Evolutionary conservation across 2,888 invertebrate species (phyloP), one percentile per base, ranked within the genome.

Genomic region (Cryptocephalus primarius): DNA sequence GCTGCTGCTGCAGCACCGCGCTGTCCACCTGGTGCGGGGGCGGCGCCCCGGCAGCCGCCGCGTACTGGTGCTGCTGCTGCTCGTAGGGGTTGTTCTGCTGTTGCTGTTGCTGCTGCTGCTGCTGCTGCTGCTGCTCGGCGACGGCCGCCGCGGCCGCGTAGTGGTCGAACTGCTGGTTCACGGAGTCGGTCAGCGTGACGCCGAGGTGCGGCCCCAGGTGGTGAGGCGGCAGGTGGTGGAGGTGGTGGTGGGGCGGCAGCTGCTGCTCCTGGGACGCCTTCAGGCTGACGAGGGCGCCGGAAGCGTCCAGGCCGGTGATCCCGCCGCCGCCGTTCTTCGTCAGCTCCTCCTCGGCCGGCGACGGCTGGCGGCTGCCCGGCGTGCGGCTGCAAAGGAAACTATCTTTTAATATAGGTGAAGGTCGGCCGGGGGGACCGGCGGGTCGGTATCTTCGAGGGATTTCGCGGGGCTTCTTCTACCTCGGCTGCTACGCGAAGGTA

Each of bases 341-440:
- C 48, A 79, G 72, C 49, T 88, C 88, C 62, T 88, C 88, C 70
- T 91, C 91, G 11, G 89, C 88, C 43, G 93, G 92, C 39, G 92
- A 93, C 51, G 90, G 90, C 72, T 92, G 92, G 62, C 91, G 82
- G 62, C 92, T 91, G 45, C 90, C 89, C 38, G 88, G 88, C 55
- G 89, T 89, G 61, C 90, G 88, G 70, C 88, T 89, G 74, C 44
- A 76, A 73, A 52, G 50, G 45, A 55, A 55, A 52, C 55, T 55
- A 38, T 45, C 40, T 48, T 39, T 42, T 48, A 42, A 48, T 48
- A 40, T 42, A 42, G 33, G 39, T 34, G 45, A 9, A 34, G 39
- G 42, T 45, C 32, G 8, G 4, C 8, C 9, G 11, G 11, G 11
- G 36, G 11, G 36, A 36, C 22, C 2, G 22, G 22, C 22, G 6